A percentile compares a stretch with the other conserved stretches of the same genome.
Evolutionary conservation across 1,140 invertebrate species (phyloP).

Genomic region (Magallana ariakensis): DNA sequence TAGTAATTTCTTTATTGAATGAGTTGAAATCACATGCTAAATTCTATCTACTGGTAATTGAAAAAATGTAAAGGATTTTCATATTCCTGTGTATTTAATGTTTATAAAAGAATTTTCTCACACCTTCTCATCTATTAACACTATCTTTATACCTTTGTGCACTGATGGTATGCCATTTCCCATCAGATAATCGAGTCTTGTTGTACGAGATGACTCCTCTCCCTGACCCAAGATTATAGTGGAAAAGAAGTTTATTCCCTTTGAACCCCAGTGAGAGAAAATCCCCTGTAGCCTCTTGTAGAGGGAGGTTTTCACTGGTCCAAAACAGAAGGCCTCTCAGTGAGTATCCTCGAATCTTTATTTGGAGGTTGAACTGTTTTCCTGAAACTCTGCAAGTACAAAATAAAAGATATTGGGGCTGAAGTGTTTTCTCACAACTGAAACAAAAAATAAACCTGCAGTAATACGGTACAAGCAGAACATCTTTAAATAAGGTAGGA

Average conservation of each 20-base stretch:
- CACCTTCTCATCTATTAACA: no score
- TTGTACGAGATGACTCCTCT: conserved; percentile 89
- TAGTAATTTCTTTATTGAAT: no score
- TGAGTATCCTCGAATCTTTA: conserved; percentile 86
- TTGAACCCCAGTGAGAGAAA: conserved; percentile 92
- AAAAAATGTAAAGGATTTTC: no score
- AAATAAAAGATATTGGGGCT: no score
- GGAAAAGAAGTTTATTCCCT: conserved; percentile 85
- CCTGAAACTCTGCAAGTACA: conserved; percentile 85
- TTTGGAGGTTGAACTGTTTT: conserved; percentile 89
- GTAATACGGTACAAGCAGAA: no score
- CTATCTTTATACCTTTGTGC: conserved; percentile 87
- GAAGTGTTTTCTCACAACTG: no score
- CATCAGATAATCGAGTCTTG: conserved; percentile 92
- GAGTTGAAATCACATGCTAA: no score
- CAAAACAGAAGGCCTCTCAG: conserved; percentile 92
- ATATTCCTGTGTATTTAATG: no score
- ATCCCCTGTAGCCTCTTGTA: conserved; percentile 79
- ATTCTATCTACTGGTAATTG: no score
- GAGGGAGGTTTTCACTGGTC: conserved; percentile 87
- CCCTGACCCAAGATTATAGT: conserved; percentile 86
- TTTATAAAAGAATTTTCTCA: no score
- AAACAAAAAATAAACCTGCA: no score
- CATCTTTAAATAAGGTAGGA: no score
- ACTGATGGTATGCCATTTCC: conserved; percentile 93